Percentiles rank a stretch among this genome's conserved stretches.
Conservation (phyloP, 2,113 vertebrate genomes). For the Furnarius figulus region DNA sequence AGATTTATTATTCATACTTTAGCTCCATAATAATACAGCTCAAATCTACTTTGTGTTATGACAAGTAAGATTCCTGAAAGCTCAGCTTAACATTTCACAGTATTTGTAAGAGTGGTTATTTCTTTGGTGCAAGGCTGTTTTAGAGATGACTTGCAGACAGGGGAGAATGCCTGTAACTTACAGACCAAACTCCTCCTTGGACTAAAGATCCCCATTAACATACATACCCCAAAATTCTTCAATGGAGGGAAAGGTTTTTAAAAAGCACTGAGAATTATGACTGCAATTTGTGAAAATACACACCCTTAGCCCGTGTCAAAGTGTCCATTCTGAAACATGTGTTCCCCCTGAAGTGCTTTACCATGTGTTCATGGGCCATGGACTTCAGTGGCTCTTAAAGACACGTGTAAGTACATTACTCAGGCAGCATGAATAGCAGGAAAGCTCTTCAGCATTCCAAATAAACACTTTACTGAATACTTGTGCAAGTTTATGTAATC, state of each 20-base stretch:
- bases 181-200: not conserved
- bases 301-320: not conserved
- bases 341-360: not conserved
- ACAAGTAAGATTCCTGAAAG: constrained; percentile 3
- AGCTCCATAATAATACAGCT: not conserved
- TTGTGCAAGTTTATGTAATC: not conserved
- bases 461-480: not conserved
- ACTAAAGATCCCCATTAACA: not conserved
- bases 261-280: not conserved
- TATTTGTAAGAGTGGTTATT: not conserved
- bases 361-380: not conserved
- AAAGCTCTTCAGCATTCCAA: not conserved
- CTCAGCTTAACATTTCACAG: not conserved
- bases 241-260: not conserved
- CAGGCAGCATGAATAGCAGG: not conserved
- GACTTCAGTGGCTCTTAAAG: not conserved
- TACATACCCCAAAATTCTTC: not conserved
- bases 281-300: not conserved
- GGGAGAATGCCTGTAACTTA: not conserved
- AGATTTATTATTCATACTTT: not conserved
- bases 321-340: not conserved
- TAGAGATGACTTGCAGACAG: not conserved
- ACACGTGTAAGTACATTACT: not conserved
- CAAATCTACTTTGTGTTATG: not conserved
- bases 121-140: not conserved